Conservation (phyloP, 2,113 vertebrate species). For the Cygnus atratus region DNA sequence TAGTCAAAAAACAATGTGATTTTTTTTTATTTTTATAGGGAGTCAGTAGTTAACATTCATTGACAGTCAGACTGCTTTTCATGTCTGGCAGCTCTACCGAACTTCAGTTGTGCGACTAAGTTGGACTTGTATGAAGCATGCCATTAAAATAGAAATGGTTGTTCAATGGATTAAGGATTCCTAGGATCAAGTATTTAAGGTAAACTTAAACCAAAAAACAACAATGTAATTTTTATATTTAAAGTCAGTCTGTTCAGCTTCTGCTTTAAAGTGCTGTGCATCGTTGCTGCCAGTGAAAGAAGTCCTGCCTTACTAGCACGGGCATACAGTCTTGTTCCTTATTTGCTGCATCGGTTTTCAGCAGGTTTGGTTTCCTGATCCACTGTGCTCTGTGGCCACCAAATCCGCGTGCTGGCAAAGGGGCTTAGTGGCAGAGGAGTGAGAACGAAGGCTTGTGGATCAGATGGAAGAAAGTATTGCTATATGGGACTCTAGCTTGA, state of each 20-base stretch:
- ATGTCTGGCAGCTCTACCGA: slow-evolving; percentile 32
- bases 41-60: slow-evolving; percentile 1
- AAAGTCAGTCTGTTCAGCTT: neutral
- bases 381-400: neutral
- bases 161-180: neutral
- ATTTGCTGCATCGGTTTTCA: neutral
- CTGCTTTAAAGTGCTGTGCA: neutral
- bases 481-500: neutral
- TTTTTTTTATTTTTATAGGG: slow-evolving; percentile 45
- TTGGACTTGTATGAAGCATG: neutral
- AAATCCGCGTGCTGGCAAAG: neutral
- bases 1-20: slow-evolving; percentile 3
- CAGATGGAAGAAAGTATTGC: neutral
- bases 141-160: neutral
- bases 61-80: slow-evolving; percentile 23
- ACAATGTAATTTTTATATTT: neutral
- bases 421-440: neutral
- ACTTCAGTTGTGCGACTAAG: slow-evolving; percentile 22
- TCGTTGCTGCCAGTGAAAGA: neutral
- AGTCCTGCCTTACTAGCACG: neutral
- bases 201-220: neutral
- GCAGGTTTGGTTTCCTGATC: neutral
- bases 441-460: neutral
- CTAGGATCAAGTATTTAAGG: neutral
- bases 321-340: neutral